These are phyloP conservation scores for Lepidonotus clava DNA, from an alignment of 2,888 invertebrate genomes.

Conservation along the genomic window DNA sequence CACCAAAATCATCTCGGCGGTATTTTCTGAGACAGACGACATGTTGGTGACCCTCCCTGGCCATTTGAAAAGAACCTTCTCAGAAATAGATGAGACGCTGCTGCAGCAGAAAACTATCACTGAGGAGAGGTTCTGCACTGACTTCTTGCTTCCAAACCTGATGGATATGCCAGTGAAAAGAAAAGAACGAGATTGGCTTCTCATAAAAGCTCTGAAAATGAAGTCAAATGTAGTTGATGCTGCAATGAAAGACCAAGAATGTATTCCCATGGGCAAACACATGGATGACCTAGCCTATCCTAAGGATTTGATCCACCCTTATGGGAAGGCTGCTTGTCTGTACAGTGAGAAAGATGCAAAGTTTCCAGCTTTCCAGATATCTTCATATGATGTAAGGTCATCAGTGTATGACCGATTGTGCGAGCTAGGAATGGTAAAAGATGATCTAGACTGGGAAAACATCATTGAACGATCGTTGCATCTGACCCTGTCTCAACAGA, in stretches of 20 bases:
- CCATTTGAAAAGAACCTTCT: not conserved
- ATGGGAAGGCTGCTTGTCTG: not conserved
- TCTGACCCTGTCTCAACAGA: too few relatives aligned
- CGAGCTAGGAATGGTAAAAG: constrained; percentile 4
- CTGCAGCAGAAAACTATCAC: not conserved
- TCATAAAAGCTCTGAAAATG: not conserved
- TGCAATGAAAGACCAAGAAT: not conserved
- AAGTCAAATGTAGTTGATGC: not conserved
- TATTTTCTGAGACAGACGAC: not conserved
- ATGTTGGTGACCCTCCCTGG: not conserved
- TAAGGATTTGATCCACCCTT: not conserved
- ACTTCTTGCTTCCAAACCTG: not conserved
- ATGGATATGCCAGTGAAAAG: not conserved
- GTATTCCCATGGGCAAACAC: not conserved
- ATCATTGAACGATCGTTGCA: not conserved
- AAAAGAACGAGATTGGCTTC: not conserved
- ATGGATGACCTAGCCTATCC: not conserved
- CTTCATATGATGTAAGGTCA: not conserved
- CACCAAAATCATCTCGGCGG: not conserved
- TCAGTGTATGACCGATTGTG: not conserved
- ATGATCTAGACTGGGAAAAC: not conserved
- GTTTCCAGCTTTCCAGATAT: constrained; percentile 1
- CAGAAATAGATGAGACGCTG: not conserved
- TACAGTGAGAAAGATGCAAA: not conserved
- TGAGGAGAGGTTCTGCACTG: not conserved